A percentile compares a stretch with the other conserved stretches of the same genome.
These are phyloP conservation scores for Panagrolaimus sp. DNA, from an alignment of 1,140 invertebrate species.

Conservation along the genomic window DNA sequence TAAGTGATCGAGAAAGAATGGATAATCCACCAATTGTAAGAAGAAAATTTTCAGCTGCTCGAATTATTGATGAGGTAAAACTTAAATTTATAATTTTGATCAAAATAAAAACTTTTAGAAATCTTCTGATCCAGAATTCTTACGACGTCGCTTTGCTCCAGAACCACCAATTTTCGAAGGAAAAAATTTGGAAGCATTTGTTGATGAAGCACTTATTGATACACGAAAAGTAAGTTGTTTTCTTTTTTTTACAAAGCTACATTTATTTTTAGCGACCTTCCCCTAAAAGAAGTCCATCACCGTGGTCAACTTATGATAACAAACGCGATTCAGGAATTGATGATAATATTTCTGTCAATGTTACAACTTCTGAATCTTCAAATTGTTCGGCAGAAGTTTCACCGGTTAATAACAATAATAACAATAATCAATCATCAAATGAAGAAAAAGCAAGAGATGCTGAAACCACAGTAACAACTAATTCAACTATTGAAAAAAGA, in stretches of 20 bases:
- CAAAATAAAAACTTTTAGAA: background rate
- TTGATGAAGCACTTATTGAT: constrained; percentile 18
- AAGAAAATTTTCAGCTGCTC: background rate
- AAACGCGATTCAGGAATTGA: constrained; percentile 23
- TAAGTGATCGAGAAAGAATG: constrained; percentile 7
- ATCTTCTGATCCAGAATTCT: background rate
- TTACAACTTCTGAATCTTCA: constrained; percentile 7
- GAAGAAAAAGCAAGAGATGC: background rate
- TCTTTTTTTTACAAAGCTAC: background rate
- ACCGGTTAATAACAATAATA: background rate
- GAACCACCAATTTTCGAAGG: background rate
- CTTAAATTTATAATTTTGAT: background rate
- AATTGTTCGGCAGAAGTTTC: constrained; percentile 8
- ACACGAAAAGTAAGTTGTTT: background rate
- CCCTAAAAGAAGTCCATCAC: background rate
- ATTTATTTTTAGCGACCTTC: background rate
- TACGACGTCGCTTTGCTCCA: no score
- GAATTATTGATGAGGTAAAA: constrained; percentile 9
- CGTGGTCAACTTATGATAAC: constrained; percentile 12
- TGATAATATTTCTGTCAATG: constrained; percentile 19
- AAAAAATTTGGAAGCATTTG: constrained; percentile 19
- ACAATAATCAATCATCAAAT: background rate
- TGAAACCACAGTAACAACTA: background rate
- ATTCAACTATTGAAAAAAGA: background rate
- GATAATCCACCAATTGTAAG: constrained; percentile 13